phyloP scores from a whole-genome alignment of 2,888 invertebrate species.

The Drosophila sordidula region DNA sequence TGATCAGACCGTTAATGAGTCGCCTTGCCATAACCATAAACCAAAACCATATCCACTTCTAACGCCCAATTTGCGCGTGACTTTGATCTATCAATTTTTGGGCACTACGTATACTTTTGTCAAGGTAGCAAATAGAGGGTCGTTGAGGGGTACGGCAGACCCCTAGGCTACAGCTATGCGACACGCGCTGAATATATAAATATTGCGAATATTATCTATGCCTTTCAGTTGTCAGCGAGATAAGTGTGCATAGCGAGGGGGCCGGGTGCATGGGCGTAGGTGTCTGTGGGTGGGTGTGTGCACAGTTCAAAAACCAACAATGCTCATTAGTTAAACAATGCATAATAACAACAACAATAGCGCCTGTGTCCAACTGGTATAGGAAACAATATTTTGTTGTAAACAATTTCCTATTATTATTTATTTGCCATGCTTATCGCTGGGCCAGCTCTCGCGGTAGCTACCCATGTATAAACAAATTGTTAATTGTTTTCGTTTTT shows the following conservation, averaged over 20 bases:
- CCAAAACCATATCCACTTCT: conserved; percentile 39
- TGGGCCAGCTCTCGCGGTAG: conserved; percentile 31
- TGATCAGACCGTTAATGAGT: conserved; percentile 18
- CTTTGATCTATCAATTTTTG: conserved; percentile 30
- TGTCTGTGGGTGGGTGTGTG: conserved; percentile 18
- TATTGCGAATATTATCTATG: conserved; percentile 10
- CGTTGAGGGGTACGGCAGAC: not conserved
- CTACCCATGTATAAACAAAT: conserved; percentile 46
- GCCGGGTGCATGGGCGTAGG: conserved; percentile 10
- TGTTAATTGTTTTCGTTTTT: conserved; percentile 50
- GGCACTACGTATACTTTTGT: not conserved
- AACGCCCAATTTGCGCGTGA: conserved; percentile 45
- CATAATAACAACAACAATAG: conserved; percentile 39
- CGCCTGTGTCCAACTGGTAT: conserved; percentile 14
- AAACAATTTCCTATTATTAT: conserved; percentile 55
- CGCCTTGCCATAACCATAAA: conserved; percentile 18
- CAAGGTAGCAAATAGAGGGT: not conserved
- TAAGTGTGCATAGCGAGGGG: conserved; percentile 9
- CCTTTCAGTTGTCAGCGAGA: conserved; percentile 8
- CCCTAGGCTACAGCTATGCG: conserved; percentile 5
- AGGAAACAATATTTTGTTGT: conserved; percentile 40
- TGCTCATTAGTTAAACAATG: conserved; percentile 51
- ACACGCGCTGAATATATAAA: conserved; percentile 46
- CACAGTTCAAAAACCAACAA: conserved; percentile 35
- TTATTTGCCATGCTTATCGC: conserved; percentile 65